Evolutionary conservation across 1,140 invertebrate genomes (phyloP).

Genomic region (Thereuonema tuberculata): DNA sequence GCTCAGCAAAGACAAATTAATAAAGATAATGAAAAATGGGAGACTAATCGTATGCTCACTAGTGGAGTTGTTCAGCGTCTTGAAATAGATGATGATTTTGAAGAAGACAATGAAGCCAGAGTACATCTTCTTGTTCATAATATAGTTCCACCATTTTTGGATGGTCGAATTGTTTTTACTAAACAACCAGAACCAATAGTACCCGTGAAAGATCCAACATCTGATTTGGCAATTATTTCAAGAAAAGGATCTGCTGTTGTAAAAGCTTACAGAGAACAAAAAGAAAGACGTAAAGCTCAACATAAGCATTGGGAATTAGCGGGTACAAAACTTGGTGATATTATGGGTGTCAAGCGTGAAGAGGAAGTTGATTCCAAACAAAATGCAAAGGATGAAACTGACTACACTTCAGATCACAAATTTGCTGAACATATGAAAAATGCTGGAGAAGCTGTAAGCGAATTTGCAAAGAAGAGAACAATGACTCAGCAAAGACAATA

Average conservation of each 20-base stretch:
- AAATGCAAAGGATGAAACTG: slow-evolving; percentile 46
- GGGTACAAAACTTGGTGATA: slow-evolving; percentile 90
- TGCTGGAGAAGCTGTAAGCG: slow-evolving; percentile 54
- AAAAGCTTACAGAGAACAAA: slow-evolving; percentile 80
- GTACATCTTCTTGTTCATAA: slow-evolving; percentile 97
- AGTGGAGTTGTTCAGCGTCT: slow-evolving; percentile 85
- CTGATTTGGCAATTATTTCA: slow-evolving; percentile 92
- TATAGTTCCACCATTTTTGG: slow-evolving; percentile 95
- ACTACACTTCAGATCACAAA: slow-evolving; percentile 79
- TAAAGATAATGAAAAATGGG: slow-evolving; percentile 97
- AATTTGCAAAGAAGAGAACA: slow-evolving; percentile 77
- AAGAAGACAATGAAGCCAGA: slow-evolving; percentile 74
- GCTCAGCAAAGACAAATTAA: slow-evolving; percentile 87
- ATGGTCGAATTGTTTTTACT: slow-evolving; percentile 97
- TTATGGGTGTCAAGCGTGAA: slow-evolving; percentile 83
- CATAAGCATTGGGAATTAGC: slow-evolving; percentile 99
- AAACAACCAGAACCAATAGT: slow-evolving; percentile 96
- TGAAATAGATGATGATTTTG: slow-evolving; percentile 82
- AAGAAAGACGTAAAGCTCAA: slow-evolving; percentile 87
- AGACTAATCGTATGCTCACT: slow-evolving; percentile 93
- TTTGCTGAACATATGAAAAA: slow-evolving; percentile 89
- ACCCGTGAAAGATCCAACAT: slow-evolving; percentile 83
- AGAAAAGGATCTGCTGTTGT: slow-evolving; percentile 91
- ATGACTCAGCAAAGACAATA: slow-evolving; percentile 79
- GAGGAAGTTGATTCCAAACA: slow-evolving; percentile 48